A percentile compares a stretch with the other conserved stretches of the same genome.
Conservation (phyloP, 1,140 invertebrate genomes). For the Bombus fervidus region DNA sequence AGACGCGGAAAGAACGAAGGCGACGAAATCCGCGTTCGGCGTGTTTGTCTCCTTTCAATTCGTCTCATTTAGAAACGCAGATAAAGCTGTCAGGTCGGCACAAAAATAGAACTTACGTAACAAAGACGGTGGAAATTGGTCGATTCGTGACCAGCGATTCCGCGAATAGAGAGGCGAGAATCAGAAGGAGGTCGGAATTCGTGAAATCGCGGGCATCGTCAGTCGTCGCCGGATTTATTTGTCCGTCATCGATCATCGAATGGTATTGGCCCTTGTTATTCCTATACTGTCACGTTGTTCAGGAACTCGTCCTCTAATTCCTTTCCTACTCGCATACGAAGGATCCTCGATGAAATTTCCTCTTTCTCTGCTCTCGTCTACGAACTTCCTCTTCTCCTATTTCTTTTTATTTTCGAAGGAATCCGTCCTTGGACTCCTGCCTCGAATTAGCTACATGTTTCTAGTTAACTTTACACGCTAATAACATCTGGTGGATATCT, state of each 20-base stretch:
- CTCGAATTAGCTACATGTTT: background rate
- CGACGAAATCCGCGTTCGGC: background rate
- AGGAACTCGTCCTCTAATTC: constrained; percentile 1
- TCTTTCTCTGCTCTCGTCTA: too few relatives aligned
- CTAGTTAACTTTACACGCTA: background rate
- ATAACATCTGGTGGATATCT: constrained; percentile 12
- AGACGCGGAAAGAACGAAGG: background rate
- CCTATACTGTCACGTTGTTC: background rate
- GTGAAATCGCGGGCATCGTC: constrained; percentile 30
- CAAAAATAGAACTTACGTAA: constrained; percentile 10
- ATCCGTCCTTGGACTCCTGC: constrained; percentile 6
- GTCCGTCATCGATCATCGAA: constrained; percentile 50
- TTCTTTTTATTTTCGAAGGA: constrained; percentile 22
- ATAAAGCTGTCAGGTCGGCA: background rate
- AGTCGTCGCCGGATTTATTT: constrained; percentile 47
- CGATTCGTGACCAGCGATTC: constrained; percentile 10
- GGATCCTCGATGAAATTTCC: background rate
- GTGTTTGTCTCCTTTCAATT: background rate
- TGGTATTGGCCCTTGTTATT: constrained; percentile 37
- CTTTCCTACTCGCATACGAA: background rate
- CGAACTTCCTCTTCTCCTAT: background rate
- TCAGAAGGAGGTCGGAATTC: background rate
- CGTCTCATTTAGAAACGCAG: background rate
- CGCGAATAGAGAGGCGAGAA: constrained; percentile 11
- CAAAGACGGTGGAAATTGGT: background rate